These are phyloP conservation scores for Opisthocomus hoazin DNA, from an alignment of 2,113 vertebrate species.

Conservation along the genomic window DNA sequence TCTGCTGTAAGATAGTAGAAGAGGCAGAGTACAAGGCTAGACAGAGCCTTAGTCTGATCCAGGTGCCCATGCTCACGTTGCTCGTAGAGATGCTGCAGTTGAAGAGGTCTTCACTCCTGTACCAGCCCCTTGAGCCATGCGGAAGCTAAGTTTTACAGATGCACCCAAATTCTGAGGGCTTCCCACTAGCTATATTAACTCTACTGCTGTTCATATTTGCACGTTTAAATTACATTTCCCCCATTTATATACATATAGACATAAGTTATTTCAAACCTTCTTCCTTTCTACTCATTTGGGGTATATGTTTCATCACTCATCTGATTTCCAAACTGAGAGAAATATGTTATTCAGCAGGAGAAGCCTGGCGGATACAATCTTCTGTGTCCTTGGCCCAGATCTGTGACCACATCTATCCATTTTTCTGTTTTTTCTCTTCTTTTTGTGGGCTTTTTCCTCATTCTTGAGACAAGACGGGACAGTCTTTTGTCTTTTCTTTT, in stretches of 20 bases:
- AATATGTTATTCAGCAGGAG: neutral
- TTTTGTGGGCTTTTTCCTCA: neutral
- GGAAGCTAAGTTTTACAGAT: neutral
- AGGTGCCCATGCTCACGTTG: neutral
- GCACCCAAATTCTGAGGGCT: neutral
- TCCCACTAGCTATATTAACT: neutral
- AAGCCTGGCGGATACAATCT: neutral
- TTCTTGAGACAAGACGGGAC: neutral
- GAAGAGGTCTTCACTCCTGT: neutral
- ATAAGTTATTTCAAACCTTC: neutral
- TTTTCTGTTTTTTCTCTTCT: neutral
- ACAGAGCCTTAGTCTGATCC: neutral
- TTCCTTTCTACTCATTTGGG: neutral
- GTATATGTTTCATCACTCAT: neutral
- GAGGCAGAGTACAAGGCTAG: neutral
- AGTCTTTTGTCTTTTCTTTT: neutral
- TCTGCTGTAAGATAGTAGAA: neutral
- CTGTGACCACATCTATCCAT: neutral
- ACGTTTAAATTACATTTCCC: neutral
- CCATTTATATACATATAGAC: neutral
- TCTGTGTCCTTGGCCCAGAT: neutral
- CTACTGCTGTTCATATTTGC: neutral
- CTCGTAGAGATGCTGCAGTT: neutral
- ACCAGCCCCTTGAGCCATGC: neutral
- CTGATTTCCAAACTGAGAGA: neutral